Evolutionary conservation across 2,797 vertebrate genomes (phyloP).

Genomic region (Crypturellus tataupa): DNA sequence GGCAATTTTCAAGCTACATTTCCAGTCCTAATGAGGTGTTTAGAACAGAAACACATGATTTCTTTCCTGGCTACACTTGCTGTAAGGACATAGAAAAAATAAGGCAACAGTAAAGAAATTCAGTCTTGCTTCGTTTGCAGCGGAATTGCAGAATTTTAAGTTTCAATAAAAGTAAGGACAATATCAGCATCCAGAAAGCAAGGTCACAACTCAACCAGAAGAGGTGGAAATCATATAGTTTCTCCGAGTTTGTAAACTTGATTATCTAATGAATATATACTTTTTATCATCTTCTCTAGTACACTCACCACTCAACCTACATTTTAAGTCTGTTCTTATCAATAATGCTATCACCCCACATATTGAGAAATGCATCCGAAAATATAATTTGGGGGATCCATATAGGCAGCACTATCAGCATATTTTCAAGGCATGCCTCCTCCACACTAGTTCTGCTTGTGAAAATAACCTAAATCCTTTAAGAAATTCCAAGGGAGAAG

Average conservation of each 20-base stretch:
- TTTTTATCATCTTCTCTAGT: fast-evolving
- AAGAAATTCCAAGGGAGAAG: not conserved
- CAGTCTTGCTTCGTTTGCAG: not conserved
- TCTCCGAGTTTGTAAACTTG: no score
- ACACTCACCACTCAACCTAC: not conserved
- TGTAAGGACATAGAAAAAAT: not conserved
- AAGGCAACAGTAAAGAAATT: not conserved
- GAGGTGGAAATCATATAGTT: not conserved
- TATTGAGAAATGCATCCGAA: not conserved
- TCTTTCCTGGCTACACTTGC: not conserved
- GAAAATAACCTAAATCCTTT: not conserved
- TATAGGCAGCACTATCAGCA: not conserved
- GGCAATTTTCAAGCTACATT: slow-evolving; percentile 4
- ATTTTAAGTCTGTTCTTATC: not conserved
- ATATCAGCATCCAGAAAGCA: not conserved
- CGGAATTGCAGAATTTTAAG: not conserved
- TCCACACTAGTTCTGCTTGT: not conserved
- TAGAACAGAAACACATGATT: not conserved
- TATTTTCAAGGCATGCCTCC: not conserved
- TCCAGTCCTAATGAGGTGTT: not conserved
- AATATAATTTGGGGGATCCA: not conserved
- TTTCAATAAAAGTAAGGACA: not conserved
- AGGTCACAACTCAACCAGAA: not conserved
- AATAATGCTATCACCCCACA: not conserved
- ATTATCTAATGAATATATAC: not conserved